These are phyloP conservation scores for Pseudolaguvia tuberculata DNA, from an alignment of 2,113 vertebrate species.

Conservation along the genomic window DNA sequence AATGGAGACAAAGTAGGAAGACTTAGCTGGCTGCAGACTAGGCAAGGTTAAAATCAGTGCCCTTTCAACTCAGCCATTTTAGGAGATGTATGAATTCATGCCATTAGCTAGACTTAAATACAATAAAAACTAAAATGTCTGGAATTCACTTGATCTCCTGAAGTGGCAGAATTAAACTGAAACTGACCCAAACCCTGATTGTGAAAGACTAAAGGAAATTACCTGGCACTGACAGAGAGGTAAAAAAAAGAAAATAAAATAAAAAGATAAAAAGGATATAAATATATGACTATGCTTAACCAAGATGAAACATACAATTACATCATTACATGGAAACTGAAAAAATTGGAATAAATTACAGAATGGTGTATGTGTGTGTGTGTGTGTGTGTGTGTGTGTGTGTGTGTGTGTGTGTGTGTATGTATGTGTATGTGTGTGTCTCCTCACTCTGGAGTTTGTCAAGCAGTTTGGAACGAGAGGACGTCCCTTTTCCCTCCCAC, in stretches of 20 bases:
- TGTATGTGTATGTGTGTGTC: slow-evolving; percentile 21
- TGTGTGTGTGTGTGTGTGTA: background rate
- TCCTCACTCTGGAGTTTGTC: slow-evolving; percentile 96
- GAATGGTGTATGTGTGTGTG: background rate
- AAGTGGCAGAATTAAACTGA: slow-evolving; percentile 36
- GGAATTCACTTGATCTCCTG: slow-evolving; percentile 39
- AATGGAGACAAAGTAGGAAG: slow-evolving; percentile 23
- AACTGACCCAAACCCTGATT: slow-evolving; percentile 43
- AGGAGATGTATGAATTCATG: slow-evolving; percentile 38
- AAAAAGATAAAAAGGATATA: slow-evolving; percentile 11
- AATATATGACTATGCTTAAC: slow-evolving; percentile 12
- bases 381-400: slow-evolving; percentile 19
- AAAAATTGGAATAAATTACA: slow-evolving; percentile 1
- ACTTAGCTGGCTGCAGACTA: slow-evolving; percentile 33
- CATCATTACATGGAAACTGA: background rate
- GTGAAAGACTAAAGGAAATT: slow-evolving; percentile 42
- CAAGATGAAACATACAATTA: background rate
- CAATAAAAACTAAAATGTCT: background rate
- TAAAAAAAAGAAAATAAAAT: slow-evolving; percentile 21
- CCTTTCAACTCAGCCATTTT: slow-evolving; percentile 42
- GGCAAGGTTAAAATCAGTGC: slow-evolving; percentile 34
- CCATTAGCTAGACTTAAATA: background rate
- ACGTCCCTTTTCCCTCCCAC: slow-evolving; percentile 93
- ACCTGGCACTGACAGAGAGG: slow-evolving; percentile 44
- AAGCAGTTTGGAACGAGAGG: slow-evolving; percentile 86